Base-by-base conservation (phyloP, 2,113 vertebrate species). In the Crotophaga sulcirostris region DNA sequence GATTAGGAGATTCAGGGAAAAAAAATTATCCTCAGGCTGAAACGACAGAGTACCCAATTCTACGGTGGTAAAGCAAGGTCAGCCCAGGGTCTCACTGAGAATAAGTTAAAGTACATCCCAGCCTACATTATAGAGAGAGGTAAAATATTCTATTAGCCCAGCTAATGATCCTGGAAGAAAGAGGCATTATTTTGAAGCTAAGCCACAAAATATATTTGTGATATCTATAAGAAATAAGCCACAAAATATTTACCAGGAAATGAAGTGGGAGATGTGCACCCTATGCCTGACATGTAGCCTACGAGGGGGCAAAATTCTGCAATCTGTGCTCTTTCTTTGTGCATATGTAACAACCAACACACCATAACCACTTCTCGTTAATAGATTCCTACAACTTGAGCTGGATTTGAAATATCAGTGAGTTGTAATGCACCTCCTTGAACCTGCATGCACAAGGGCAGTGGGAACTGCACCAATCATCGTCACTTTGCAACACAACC, bases 291-390 rank as follows among this genome's bases (percentile, higher is more conserved):
- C 38, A 20, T 0, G 2, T 47, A 83, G 17, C 11, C 14, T 6
- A 11, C 0, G 2, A 29, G 45, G 0, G 0, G 75, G 38, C 16
- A 24, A 13, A 42, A 10, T 24, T 68, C 58, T 19, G 4, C 38
- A 7, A 11, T 4, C 17, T 18, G 36, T 6, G 6, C 62, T 31
- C 11, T 64, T 49, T 49, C 47, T 25, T 31, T 0, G 3, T 42
- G 19, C 25, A 29, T 13, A 62, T 62, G 13, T 54, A 60, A 7
- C 38, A 34, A 38, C 15, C 0, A 8, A n/a, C 11, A 23, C 0
- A 1, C 16, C 15, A 5, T 7, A 7, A 11, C 6, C 3, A 6
- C 19, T 52, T 36, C 28, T 63, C 8, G 20, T 24, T 34, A 47
- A 8, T 47, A 18, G 36, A 21, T 12, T 40, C 19, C 66, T 59